Evolutionary conservation across 2,113 vertebrate species (phyloP), one percentile per base, ranked within the genome.

Genomic region (Mohoua ochrocephala): DNA sequence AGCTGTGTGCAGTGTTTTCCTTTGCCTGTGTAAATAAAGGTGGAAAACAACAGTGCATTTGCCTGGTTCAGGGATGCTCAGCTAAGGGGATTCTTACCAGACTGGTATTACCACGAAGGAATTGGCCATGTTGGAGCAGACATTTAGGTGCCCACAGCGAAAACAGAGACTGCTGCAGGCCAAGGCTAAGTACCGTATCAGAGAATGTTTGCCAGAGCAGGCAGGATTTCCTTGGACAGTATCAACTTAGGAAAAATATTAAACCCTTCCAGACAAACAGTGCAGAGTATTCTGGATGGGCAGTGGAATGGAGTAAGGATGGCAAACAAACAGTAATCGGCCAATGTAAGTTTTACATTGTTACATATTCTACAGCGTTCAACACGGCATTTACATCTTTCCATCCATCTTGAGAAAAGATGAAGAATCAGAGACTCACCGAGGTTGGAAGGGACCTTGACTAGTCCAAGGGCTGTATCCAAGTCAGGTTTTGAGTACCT

Each of bases 1-100:
- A 93, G 71, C 68, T 87, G 59, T 60, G 71, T 91, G 89, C 80
- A 95, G 78, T 95, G 94, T 95, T 97, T 95, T 94, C 78, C 74
- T 89, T 94, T 68, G 54, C 92, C 94, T 96, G 80, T 85, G 94
- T 95, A 97, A 97, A 97, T 57, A 91, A 80, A 96, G 89, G 57
- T 47, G 78, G 64, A 95, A 95, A 94, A 94, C 84, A 97, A 79
- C 76, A 42, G 87, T 41, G 37, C 78, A 39, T 68, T 93, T 74
- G 84, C 94, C 45, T 84, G 42, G 64, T 69, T 56, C 65, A 81
- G 95, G 93, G 86, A 91, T 27, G 82, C 63, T 68, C 52, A 54
- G 91, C 76, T 89, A 69, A 78, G 67, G 69, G 97, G 82, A 87
- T 35, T 30, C 35, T 88, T 78, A 75, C 50, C 90, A 95, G 84